phyloP scores from a whole-genome alignment of 2,888 invertebrate genomes.

The Spialia ferax region DNA sequence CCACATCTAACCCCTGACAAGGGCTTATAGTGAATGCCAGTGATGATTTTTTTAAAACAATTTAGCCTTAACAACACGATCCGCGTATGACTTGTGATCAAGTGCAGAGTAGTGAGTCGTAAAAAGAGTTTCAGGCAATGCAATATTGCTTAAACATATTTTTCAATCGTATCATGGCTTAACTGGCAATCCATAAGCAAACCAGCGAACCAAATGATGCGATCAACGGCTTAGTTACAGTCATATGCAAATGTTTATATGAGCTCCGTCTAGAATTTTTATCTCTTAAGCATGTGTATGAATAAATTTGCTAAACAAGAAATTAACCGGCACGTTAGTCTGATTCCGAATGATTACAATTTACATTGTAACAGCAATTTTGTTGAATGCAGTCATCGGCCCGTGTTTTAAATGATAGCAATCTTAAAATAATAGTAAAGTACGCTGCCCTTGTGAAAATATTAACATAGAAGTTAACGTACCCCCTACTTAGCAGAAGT shows the following conservation, averaged over 20 bases:
- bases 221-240: constrained; percentile 20
- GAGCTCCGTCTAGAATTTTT: constrained; percentile 22
- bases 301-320: constrained; percentile 38
- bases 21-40: too few relatives aligned
- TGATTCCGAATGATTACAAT: constrained; percentile 10
- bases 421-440: constrained; percentile 33
- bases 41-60: too few relatives aligned
- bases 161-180: neutral
- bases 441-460: constrained; percentile 39
- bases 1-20: too few relatives aligned
- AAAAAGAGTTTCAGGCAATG: neutral
- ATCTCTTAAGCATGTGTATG: constrained; percentile 25
- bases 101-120: neutral
- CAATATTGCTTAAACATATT: neutral
- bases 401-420: constrained; percentile 19
- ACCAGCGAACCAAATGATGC: constrained; percentile 20
- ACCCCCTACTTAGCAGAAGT: constrained; percentile 59
- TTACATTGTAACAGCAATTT: constrained; percentile 30
- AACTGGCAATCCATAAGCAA: constrained; percentile 12
- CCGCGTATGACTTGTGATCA: too few relatives aligned
- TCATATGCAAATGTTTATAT: constrained; percentile 23
- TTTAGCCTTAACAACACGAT: too few relatives aligned
- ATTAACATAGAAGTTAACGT: constrained; percentile 31
- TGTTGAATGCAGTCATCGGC: constrained; percentile 18
- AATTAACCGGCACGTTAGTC: constrained; percentile 28